Conservation (phyloP, 2,797 vertebrate species). For the Craterocephalus amniculus region DNA sequence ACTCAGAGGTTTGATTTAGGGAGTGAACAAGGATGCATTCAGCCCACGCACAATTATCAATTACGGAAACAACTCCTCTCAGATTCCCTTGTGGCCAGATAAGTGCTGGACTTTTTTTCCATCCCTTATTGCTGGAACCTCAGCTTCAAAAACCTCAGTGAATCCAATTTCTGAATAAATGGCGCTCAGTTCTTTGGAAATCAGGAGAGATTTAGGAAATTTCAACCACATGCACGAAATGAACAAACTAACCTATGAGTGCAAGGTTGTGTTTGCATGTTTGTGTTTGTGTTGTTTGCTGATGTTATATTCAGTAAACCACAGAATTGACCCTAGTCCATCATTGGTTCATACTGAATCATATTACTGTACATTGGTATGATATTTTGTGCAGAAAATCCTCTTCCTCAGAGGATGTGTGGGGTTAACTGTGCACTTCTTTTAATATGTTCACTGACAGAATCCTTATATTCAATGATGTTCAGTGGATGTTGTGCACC, state of each 20-base stretch:
- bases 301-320: background rate
- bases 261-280: background rate
- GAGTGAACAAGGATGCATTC: slow-evolving; percentile 55
- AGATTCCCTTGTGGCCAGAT: slow-evolving; percentile 55
- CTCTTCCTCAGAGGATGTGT: background rate
- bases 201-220: slow-evolving; percentile 3
- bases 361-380: background rate
- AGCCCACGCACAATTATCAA: slow-evolving; percentile 65
- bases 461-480: background rate
- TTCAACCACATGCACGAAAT: background rate
- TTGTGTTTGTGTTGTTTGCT: background rate
- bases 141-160: slow-evolving; percentile 22
- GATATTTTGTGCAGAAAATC: background rate
- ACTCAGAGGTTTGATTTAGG: slow-evolving; percentile 48
- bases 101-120: slow-evolving; percentile 38
- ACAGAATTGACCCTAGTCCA: background rate
- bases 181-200: slow-evolving; percentile 24
- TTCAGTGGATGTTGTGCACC: background rate
- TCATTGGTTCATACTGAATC: background rate
- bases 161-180: slow-evolving; percentile 41
- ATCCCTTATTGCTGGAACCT: slow-evolving; percentile 41
- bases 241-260: background rate
- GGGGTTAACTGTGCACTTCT: background rate
- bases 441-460: background rate
- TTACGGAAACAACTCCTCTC: slow-evolving; percentile 66